Conservation (phyloP, 2,797 vertebrate species). For the Scleropages formosus region DNA sequence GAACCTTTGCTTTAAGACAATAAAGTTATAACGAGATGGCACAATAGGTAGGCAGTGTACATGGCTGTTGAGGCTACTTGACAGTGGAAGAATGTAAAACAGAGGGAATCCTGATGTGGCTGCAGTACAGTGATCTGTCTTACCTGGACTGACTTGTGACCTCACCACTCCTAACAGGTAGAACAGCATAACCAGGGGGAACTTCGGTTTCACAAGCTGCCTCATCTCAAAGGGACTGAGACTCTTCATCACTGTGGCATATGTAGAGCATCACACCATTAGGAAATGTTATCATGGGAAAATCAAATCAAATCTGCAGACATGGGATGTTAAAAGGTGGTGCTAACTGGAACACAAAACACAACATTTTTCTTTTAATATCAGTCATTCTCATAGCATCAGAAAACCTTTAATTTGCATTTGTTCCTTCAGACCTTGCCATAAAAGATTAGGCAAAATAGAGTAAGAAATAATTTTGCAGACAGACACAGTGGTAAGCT, state of each 20-base stretch:
- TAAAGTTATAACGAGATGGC: no score
- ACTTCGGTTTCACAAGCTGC: slow-evolving; percentile 58
- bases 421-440: not conserved
- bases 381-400: no score
- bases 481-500: not conserved
- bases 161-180: slow-evolving; percentile 58
- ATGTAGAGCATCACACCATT: slow-evolving; percentile 19
- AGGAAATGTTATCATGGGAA: not conserved
- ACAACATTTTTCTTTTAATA: no score
- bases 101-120: slow-evolving; percentile 43
- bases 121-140: slow-evolving; percentile 35
- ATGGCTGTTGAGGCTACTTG: not conserved
- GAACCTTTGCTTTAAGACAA: no score
- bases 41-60: not conserved
- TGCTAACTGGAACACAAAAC: no score
- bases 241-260: slow-evolving; percentile 43
- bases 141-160: slow-evolving; percentile 76
- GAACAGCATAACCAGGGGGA: slow-evolving; percentile 62
- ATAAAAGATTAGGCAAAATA: not conserved
- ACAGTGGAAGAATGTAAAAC: slow-evolving; percentile 43
- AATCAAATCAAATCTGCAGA: not conserved
- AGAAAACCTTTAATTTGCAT: not conserved
- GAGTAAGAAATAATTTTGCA: no score
- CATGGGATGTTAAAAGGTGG: no score
- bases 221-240: slow-evolving; percentile 60